Base-by-base conservation (phyloP, 2,888 invertebrate genomes). In the Scaptodrosophila latifasciaeformis region DNA sequence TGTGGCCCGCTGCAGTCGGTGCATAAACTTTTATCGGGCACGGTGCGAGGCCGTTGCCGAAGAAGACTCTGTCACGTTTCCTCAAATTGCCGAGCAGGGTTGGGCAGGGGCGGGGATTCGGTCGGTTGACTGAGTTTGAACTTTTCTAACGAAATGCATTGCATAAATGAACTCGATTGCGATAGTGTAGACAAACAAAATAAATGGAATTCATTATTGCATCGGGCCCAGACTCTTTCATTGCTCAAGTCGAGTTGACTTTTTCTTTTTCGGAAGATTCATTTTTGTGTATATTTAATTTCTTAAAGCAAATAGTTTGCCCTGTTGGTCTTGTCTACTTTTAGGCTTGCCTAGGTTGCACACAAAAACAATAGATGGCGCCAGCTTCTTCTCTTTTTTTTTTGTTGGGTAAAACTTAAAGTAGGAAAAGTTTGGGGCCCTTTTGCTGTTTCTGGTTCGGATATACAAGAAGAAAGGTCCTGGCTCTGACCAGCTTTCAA, bases 201-300 rank as follows among this genome's bases (percentile, higher is more conserved):
- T 67, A 64, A 82, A 77, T 80, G 75, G 82, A 82, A 71, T 80
- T 80, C 82, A 81, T 82, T 80, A 82, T 82, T 78, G 71, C 57
- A 58, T 58, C 44, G 52, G 54, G 12, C 12, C 31, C 13, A 54
- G 45, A 55, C 10, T 30, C n/a, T 18, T 24, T 3, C 24, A 24
- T 7, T 7, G 24, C 3, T 24, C 24, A 7, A 24, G n/a, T 24
- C 24, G 24, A 24, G 3, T 24, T 24, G 24, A 7, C 24, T 7
- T 7, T 7, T 5, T 7, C 24, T 7, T 7, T 24, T 24, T 24
- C n/a, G n/a, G n/a, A n/a, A n/a, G n/a, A n/a, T n/a, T n/a, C n/a
- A n/a, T n/a, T n/a, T n/a, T n/a, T n/a, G n/a, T n/a, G n/a, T n/a
- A n/a, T n/a, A n/a, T n/a, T n/a, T n/a, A n/a, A n/a, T n/a, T n/a